Base-by-base conservation (phyloP, 2,113 vertebrate genomes). In the Brachyistius frenatus region DNA sequence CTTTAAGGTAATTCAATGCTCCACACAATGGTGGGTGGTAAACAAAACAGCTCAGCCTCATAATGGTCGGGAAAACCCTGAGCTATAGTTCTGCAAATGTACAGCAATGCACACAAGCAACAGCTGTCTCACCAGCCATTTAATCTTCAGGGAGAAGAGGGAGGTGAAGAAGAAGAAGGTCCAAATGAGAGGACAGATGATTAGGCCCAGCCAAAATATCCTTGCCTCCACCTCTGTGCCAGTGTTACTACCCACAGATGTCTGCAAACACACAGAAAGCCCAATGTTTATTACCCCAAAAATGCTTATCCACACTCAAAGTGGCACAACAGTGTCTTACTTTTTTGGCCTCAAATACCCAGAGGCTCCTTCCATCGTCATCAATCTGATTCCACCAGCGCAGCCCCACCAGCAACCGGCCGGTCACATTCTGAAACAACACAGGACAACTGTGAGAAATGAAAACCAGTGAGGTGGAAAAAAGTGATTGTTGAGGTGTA, bases 371-470 rank as follows among this genome's bases (percentile, higher is more conserved):
- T 75, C 96, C 96, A 5, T 97, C 96, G 60, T 97, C 96, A 32
- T 97, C 96, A 31, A 97, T 96, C 90, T 97, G 96, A 89, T 97
- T 97, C 96, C 96, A 96, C 96, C 96, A 97, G 9, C 92, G 95
- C 61, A 97, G 94, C 41, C 96, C 97, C 70, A 96, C 96, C 93
- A 97, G 50, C 71, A 97, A 94, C 76, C 96, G 92, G 58, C 96
- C 95, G 0, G 95, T 96, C 64, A 97, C 94, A 2, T 97, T 97
- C 97, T 97, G 87, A 75, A 68, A 81, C 13, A 60, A 37, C 35
- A 56, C 33, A 50, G 44, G 39, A 37, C 14, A 15, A 54, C 65
- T 8, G 2, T 4, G 16, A 62, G 56, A 2, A 16, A 49, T 8
- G 2, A 15, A 9, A 49, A 10, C 2, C 8, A 1, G 10, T 14